Evolutionary conservation across 2,888 invertebrate species (phyloP).

Genomic region (Vandiemenella viatica): DNA sequence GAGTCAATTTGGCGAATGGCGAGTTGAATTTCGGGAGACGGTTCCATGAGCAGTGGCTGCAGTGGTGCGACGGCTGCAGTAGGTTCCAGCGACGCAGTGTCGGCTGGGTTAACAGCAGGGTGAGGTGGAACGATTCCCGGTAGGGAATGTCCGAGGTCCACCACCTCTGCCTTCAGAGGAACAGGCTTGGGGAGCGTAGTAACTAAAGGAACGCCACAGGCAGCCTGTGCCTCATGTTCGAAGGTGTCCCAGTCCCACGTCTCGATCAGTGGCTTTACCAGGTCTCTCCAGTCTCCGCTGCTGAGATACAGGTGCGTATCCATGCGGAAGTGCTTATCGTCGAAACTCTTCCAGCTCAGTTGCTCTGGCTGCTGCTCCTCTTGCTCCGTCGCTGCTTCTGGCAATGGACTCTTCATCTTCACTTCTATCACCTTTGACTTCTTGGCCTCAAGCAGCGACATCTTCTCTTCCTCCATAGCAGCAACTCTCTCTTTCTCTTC

Average conservation of each 20-base stretch:
- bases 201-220: slow-evolving; percentile 29
- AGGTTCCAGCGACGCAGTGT: slow-evolving; percentile 39
- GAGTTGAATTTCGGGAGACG: slow-evolving; percentile 31
- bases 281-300: slow-evolving; percentile 42
- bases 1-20: slow-evolving; percentile 35
- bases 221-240: slow-evolving; percentile 39
- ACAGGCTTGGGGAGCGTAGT: slow-evolving; percentile 35
- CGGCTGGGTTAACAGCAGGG: slow-evolving; percentile 33
- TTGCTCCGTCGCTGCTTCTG: not conserved
- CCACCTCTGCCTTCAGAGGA: slow-evolving; percentile 35
- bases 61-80: slow-evolving; percentile 47
- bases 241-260: slow-evolving; percentile 49
- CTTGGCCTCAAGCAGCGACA: slow-evolving; percentile 28
- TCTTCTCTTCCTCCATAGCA: slow-evolving; percentile 43
- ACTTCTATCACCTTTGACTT: slow-evolving; percentile 15
- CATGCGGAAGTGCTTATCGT: slow-evolving; percentile 35
- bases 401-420: slow-evolving; percentile 2
- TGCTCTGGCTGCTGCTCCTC: not conserved
- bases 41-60: slow-evolving; percentile 37
- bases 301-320: slow-evolving; percentile 36
- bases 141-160: slow-evolving; percentile 31
- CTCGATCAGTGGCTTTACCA: slow-evolving; percentile 45
- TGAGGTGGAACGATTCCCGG: slow-evolving; percentile 24
- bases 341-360: slow-evolving; percentile 32
- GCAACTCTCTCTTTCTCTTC: slow-evolving; percentile 59